Evolutionary conservation across 2,888 invertebrate genomes (phyloP).

Genomic region (Anarsia innoxiella): DNA sequence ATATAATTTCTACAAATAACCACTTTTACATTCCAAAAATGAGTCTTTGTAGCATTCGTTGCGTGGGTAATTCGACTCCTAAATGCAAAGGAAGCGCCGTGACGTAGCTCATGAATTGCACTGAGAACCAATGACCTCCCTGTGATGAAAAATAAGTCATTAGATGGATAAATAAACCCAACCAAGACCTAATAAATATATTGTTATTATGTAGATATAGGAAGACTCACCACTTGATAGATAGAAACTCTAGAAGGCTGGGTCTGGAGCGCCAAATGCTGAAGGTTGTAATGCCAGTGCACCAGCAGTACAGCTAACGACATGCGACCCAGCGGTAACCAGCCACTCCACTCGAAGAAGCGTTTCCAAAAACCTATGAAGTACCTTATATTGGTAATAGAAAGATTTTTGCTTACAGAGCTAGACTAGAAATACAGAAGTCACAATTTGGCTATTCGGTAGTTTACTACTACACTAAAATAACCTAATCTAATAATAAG

Average conservation of each 20-base stretch:
- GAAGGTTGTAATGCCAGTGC: conserved; percentile 39
- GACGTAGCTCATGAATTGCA: conserved; percentile 31
- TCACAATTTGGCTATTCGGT: no score
- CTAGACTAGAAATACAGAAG: no score
- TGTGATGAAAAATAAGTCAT: conserved; percentile 29
- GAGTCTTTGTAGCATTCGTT: conserved; percentile 30
- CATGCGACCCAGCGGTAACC: conserved; percentile 40
- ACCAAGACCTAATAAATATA: neutral
- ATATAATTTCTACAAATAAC: no score
- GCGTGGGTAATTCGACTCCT: conserved; percentile 35
- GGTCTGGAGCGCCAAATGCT: conserved; percentile 25
- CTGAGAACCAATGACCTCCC: conserved; percentile 34
- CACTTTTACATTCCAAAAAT: no score
- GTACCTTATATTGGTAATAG: no score
- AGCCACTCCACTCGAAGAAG: conserved; percentile 43
- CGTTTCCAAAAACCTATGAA: conserved; percentile 35
- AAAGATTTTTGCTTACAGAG: no score
- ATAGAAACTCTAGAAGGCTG: conserved; percentile 19
- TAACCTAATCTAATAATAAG: no score
- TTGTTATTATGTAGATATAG: neutral
- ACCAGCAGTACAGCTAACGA: conserved; percentile 40
- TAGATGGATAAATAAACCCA: conserved; percentile 16
- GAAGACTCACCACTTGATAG: conserved; percentile 25
- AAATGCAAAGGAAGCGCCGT: conserved; percentile 37
- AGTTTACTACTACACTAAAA: no score